A percentile compares a stretch with the other conserved stretches of the same genome.
phyloP scores from a whole-genome alignment of 2,113 vertebrate species.

The Holacanthus passer region DNA sequence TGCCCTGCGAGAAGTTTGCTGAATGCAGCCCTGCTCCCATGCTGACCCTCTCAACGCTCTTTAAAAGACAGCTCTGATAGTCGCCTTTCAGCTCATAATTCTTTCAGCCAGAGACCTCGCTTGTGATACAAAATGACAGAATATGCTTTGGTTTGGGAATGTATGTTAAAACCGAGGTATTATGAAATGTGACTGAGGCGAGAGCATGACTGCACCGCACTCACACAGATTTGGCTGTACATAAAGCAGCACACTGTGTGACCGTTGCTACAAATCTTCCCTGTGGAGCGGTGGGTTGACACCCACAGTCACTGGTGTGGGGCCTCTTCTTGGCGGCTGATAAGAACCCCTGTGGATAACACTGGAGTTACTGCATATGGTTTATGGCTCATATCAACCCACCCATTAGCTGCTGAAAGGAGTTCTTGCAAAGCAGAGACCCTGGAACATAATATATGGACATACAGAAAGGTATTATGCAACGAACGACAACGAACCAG shows the following conservation, averaged over 20 bases:
- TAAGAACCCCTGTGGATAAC: conserved; percentile 67
- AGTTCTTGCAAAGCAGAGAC: conserved; percentile 29
- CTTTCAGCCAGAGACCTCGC: conserved; percentile 26
- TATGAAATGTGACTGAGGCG: conserved; percentile 64
- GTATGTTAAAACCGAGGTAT: conserved; percentile 58
- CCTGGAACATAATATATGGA: conserved; percentile 37
- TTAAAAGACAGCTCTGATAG: conserved; percentile 57
- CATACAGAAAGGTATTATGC: conserved; percentile 46
- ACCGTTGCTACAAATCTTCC: conserved; percentile 63
- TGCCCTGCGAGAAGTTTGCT: too few species aligned
- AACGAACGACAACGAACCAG: conserved; percentile 41
- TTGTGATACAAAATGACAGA: conserved; percentile 54
- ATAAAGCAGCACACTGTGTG: conserved; percentile 57
- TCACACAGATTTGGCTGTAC: conserved; percentile 60
- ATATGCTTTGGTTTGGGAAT: conserved; percentile 49
- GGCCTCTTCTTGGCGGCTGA: conserved; percentile 63
- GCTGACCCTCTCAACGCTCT: conserved; percentile 64
- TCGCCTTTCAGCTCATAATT: conserved; percentile 58
- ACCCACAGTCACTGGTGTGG: conserved; percentile 62
- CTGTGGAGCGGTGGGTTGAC: conserved; percentile 54
- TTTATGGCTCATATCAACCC: conserved; percentile 61
- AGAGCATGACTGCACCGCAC: conserved; percentile 56
- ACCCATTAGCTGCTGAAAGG: conserved; percentile 65
- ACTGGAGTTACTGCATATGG: conserved; percentile 52
- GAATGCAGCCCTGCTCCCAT: conserved; percentile 51